These are phyloP conservation scores for Cinclus mexicanus DNA, from an alignment of 2,113 vertebrate species.

Conservation along the genomic window DNA sequence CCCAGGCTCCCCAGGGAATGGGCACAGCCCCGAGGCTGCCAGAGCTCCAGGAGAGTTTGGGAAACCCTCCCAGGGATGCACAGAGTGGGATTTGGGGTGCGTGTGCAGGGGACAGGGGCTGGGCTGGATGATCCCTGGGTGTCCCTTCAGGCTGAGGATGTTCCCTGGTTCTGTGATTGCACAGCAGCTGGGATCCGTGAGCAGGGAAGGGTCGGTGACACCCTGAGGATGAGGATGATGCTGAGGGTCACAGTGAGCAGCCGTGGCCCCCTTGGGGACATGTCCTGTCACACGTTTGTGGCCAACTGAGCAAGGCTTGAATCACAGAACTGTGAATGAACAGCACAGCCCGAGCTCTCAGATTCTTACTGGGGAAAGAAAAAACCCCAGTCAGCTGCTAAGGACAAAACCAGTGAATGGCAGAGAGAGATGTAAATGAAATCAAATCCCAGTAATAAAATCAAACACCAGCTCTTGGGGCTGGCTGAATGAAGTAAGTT, in stretches of 20 bases:
- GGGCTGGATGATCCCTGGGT: accelerated
- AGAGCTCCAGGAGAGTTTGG: not conserved
- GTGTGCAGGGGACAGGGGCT: accelerated
- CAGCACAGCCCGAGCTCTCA: not conserved
- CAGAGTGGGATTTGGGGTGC: not conserved
- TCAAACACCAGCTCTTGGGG: not conserved
- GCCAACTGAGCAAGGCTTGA: not conserved
- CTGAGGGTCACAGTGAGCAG: not conserved
- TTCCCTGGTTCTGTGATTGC: not conserved
- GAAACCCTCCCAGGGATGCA: not conserved
- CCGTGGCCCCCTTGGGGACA: accelerated
- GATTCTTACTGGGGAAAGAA: not conserved
- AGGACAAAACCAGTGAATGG: not conserved
- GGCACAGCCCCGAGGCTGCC: not conserved
- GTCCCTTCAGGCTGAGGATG: not conserved
- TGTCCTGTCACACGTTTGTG: accelerated
- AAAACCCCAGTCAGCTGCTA: not conserved
- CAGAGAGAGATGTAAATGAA: not conserved
- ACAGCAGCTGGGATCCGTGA: not conserved
- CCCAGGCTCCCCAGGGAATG: not conserved
- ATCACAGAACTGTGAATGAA: accelerated
- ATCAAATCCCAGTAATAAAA: not conserved
- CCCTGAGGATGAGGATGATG: not conserved
- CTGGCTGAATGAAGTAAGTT: not conserved
- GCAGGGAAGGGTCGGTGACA: not conserved